Percentiles rank a stretch among this genome's conserved stretches.
These are phyloP conservation scores for Rhamphomyia laevipes DNA, from an alignment of 2,888 invertebrate species.

Conservation along the genomic window DNA sequence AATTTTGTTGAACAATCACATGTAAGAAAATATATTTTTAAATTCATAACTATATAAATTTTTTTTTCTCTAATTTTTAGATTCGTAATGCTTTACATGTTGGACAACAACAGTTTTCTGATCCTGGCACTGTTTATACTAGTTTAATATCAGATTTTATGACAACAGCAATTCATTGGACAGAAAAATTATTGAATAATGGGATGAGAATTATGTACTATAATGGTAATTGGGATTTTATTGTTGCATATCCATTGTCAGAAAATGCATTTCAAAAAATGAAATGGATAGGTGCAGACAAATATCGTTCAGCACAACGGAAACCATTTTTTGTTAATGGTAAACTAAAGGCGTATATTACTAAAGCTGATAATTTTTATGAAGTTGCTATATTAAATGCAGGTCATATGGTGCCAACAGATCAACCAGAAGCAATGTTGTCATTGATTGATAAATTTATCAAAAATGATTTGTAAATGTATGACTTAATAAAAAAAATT, in stretches of 20 bases:
- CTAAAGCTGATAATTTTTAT: slow-evolving; percentile 55
- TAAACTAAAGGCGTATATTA: slow-evolving; percentile 65
- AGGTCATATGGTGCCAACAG: slow-evolving; percentile 71
- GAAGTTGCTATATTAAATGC: slow-evolving; percentile 66
- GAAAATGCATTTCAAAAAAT: slow-evolving; percentile 63
- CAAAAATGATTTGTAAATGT: slow-evolving; percentile 17
- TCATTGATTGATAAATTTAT: slow-evolving; percentile 51
- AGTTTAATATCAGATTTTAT: slow-evolving; percentile 66
- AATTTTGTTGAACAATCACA: slow-evolving; percentile 37
- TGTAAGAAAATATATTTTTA: slow-evolving; percentile 4
- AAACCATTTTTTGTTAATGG: slow-evolving; percentile 56
- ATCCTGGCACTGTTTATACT: slow-evolving; percentile 47
- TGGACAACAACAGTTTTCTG: slow-evolving; percentile 62
- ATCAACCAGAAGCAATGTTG: slow-evolving; percentile 54
- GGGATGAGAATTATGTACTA: slow-evolving; percentile 49
- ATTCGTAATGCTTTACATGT: slow-evolving; percentile 72
- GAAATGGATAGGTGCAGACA: slow-evolving; percentile 51
- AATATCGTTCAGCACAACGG: slow-evolving; percentile 54
- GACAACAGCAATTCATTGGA: slow-evolving; percentile 64
- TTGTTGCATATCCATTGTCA: slow-evolving; percentile 79
- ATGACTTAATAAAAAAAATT: too few species aligned
- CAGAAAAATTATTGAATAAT: slow-evolving; percentile 53
- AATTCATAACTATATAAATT: too few species aligned
- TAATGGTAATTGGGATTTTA: slow-evolving; percentile 84
- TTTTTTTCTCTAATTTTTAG: slow-evolving; percentile 15